Percentiles rank a stretch among this genome's conserved stretches.
Evolutionary conservation across 2,113 vertebrate genomes (phyloP).

Genomic region (Pica pica): DNA sequence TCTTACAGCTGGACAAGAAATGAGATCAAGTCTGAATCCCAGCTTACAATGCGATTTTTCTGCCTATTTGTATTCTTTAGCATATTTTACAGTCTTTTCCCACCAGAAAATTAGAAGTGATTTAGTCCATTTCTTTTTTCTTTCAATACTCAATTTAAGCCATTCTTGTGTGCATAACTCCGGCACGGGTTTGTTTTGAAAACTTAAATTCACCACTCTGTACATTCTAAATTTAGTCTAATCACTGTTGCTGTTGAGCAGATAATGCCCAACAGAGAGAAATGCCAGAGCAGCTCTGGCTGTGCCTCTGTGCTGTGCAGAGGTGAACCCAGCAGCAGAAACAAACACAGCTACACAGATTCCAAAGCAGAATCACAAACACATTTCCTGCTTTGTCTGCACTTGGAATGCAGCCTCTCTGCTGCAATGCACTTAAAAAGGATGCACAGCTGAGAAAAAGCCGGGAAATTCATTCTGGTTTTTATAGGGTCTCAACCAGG

Average conservation of each 20-base stretch:
- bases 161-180: background rate
- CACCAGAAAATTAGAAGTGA: background rate
- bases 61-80: background rate
- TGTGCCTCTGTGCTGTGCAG: background rate
- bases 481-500: background rate
- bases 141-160: slow-evolving; percentile 11
- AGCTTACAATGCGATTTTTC: background rate
- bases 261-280: background rate
- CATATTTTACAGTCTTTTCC: background rate
- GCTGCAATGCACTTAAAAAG: background rate
- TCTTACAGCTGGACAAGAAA: slow-evolving; percentile 59
- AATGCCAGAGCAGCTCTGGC: background rate
- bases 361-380: background rate
- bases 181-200: background rate
- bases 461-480: background rate
- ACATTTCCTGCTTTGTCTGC: background rate
- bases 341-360: accelerated
- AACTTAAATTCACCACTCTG: background rate
- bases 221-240: background rate
- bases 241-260: background rate
- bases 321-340: background rate
- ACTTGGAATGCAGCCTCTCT: background rate
- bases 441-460: background rate
- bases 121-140: slow-evolving; percentile 11
- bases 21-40: slow-evolving; percentile 21